These are phyloP conservation scores for Drosophila nigrodunni DNA, from an alignment of 1,140 invertebrate genomes.

Conservation along the genomic window DNA sequence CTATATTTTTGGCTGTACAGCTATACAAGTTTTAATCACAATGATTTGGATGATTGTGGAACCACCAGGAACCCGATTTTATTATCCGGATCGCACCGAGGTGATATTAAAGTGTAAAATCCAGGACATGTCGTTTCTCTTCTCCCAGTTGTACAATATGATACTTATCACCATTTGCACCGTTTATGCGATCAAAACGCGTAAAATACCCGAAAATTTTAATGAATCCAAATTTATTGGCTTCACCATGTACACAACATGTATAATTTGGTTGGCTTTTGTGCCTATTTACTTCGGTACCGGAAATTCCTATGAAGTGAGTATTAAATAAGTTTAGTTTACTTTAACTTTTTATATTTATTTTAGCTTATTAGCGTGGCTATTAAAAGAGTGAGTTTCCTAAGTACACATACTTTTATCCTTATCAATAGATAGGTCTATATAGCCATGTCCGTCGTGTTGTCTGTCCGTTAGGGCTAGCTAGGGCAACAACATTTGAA, in stretches of 20 bases:
- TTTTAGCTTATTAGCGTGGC: too few relatives aligned
- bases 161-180: conserved; percentile 92
- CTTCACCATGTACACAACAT: conserved; percentile 95
- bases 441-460: too few relatives aligned
- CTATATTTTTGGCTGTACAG: conserved; percentile 37
- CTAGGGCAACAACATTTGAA: too few relatives aligned
- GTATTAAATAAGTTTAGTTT: conserved; percentile 5
- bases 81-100: conserved; percentile 86
- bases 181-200: conserved; percentile 93
- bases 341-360: background rate
- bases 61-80: conserved; percentile 87
- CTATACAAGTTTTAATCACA: conserved; percentile 89
- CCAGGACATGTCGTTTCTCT: conserved; percentile 88
- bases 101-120: conserved; percentile 90
- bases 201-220: conserved; percentile 95
- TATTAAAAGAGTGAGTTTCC: too few relatives aligned
- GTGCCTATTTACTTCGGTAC: conserved; percentile 93
- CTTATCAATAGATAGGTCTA: too few relatives aligned
- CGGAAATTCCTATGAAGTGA: conserved; percentile 86
- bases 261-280: conserved; percentile 95
- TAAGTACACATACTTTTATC: too few relatives aligned
- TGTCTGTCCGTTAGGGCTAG: too few relatives aligned
- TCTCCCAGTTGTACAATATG: conserved; percentile 92
- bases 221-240: conserved; percentile 94
- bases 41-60: conserved; percentile 89